Percentiles rank a stretch among this genome's conserved stretches.
Evolutionary conservation across 2,113 vertebrate species (phyloP).

Genomic region (Meles meles): DNA sequence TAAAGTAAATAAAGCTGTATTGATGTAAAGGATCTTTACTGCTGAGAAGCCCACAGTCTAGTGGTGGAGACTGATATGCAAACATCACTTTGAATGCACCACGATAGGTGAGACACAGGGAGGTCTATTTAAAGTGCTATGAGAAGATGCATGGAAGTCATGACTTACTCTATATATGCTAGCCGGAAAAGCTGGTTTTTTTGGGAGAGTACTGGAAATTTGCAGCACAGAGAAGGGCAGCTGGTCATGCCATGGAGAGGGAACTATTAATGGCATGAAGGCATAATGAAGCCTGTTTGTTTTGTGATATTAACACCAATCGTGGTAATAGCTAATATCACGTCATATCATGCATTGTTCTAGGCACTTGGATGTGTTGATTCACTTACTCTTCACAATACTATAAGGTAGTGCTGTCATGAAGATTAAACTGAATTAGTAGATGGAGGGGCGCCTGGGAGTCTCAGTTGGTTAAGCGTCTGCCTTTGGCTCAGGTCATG

Average conservation of each 20-base stretch:
- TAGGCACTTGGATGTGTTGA: not conserved
- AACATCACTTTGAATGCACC: not conserved
- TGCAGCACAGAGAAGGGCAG: not conserved
- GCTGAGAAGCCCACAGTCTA: not conserved
- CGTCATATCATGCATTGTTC: not conserved
- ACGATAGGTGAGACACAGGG: not conserved
- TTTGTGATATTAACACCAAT: conserved; percentile 2
- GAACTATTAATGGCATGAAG: not conserved
- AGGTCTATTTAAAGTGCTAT: not conserved
- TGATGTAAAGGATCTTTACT: not conserved
- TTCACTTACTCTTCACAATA: not conserved
- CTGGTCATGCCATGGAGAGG: not conserved
- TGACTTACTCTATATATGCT: not conserved
- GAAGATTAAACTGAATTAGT: not conserved
- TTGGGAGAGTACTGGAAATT: not conserved
- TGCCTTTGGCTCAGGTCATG: no score
- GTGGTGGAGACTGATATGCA: not conserved
- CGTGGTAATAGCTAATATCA: not conserved
- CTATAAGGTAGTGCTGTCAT: not conserved
- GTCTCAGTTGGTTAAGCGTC: no score
- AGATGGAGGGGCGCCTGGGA: not conserved
- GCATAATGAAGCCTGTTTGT: not conserved
- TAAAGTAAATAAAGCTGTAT: not conserved
- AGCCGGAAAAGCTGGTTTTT: not conserved
- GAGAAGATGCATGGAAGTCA: not conserved